Evolutionary conservation across 2,113 vertebrate species (phyloP).

Genomic region (Dicerorhinus sumatrensis): DNA sequence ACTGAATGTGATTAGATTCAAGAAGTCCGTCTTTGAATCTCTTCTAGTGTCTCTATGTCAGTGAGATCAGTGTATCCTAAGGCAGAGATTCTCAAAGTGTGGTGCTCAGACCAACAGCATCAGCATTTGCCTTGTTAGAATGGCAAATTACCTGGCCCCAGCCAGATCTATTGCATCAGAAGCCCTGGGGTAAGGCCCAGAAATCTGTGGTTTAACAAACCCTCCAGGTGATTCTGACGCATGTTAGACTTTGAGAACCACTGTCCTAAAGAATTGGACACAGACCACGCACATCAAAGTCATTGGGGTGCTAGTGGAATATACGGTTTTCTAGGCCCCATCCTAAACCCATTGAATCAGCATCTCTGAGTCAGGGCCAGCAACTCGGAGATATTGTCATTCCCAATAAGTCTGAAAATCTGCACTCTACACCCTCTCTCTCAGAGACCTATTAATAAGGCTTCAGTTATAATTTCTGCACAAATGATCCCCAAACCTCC

Average conservation of each 20-base stretch:
- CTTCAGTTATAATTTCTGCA: not conserved
- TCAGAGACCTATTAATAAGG: not conserved
- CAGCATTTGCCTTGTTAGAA: not conserved
- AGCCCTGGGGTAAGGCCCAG: not conserved
- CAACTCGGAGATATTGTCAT: not conserved
- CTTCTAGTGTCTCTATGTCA: not conserved
- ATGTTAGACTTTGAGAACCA: not conserved
- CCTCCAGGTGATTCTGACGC: not conserved
- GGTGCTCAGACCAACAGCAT: not conserved
- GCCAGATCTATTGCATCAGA: not conserved
- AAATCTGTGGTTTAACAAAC: not conserved
- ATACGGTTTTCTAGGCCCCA: not conserved
- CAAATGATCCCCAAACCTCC: not conserved
- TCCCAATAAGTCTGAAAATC: not conserved
- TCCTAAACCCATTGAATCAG: not conserved
- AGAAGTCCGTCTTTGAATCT: not conserved
- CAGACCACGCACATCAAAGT: not conserved
- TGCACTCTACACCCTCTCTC: not conserved
- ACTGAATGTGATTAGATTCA: not conserved
- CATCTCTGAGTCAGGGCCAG: not conserved
- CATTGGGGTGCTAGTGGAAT: not conserved
- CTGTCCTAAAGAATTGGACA: not conserved
- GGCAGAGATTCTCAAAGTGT: not conserved
- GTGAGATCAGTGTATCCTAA: not conserved
- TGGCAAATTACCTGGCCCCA: not conserved